A percentile compares a stretch with the other conserved stretches of the same genome.
Evolutionary conservation across 2,888 invertebrate species (phyloP).

Genomic region (Phania funesta): DNA sequence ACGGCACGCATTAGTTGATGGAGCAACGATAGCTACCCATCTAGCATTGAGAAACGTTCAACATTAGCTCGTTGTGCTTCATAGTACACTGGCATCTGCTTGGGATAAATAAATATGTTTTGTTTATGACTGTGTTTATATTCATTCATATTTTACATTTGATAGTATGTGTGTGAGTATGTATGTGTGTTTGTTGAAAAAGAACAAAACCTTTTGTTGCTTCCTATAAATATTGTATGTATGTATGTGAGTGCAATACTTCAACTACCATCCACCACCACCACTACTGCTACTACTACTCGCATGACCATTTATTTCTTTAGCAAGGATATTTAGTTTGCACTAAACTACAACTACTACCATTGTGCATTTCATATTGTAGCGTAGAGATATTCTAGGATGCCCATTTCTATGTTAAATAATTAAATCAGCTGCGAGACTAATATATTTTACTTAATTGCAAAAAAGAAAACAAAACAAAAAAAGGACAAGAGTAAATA

Average conservation of each 20-base stretch:
- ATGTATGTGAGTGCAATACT: background rate
- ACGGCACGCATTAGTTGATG: slow-evolving; percentile 55
- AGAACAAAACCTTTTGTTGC: slow-evolving; percentile 53
- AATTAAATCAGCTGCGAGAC: slow-evolving; percentile 79
- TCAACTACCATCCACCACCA: too few relatives aligned
- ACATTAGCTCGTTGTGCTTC: slow-evolving; percentile 28
- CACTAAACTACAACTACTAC: slow-evolving; percentile 10
- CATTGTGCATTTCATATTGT: slow-evolving; percentile 21
- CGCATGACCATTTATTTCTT: slow-evolving; percentile 40
- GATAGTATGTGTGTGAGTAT: background rate
- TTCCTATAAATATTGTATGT: slow-evolving; percentile 42
- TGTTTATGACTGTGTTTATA: slow-evolving; percentile 64
- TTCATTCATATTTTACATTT: slow-evolving; percentile 64
- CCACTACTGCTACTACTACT: slow-evolving; percentile 10
- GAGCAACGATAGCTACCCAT: slow-evolving; percentile 46
- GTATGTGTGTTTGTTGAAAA: too few relatives aligned
- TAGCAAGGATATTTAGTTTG: slow-evolving; percentile 42
- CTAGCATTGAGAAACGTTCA: slow-evolving; percentile 29
- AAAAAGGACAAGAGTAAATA: slow-evolving; percentile 31
- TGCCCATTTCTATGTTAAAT: slow-evolving; percentile 77
- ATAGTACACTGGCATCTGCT: slow-evolving; percentile 38
- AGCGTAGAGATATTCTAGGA: slow-evolving; percentile 26
- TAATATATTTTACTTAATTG: slow-evolving; percentile 78
- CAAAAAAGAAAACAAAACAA: slow-evolving; percentile 57
- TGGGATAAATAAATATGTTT: slow-evolving; percentile 65